Conservation (phyloP, 2,113 vertebrate genomes). For the Zonotrichia leucophrys region DNA sequence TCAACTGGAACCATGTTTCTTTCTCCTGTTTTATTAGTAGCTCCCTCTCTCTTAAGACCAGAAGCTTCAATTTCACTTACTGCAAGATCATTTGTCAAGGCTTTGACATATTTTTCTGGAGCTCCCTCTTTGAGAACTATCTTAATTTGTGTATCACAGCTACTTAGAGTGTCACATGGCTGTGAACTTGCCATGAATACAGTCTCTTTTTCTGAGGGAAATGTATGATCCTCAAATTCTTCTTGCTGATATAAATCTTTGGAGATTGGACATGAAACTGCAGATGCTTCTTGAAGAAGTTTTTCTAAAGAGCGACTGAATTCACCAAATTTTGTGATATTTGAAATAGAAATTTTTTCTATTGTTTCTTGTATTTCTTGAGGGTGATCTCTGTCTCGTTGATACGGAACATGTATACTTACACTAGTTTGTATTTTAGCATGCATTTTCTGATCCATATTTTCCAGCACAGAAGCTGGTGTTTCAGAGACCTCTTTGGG, state of each 20-base stretch:
- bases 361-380: constrained; percentile 58
- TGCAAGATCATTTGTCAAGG: not conserved
- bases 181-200: not conserved
- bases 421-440: not conserved
- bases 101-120: constrained; percentile 5
- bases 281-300: constrained; percentile 50
- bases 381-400: not conserved
- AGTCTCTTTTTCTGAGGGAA: not conserved
- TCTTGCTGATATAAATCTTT: not conserved
- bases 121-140: not conserved
- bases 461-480: not conserved
- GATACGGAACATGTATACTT: not conserved
- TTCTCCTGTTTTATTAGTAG: not conserved
- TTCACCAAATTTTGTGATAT: not conserved
- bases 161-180: not conserved
- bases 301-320: constrained; percentile 56
- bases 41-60: not conserved
- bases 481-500: not conserved
- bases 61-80: not conserved
- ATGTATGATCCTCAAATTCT: not conserved
- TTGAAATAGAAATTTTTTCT: constrained; percentile 38
- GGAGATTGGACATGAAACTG: not conserved
- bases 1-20: not conserved
- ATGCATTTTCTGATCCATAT: not conserved
- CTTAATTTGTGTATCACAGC: not conserved